These are phyloP conservation scores for Eilema caniola DNA, from an alignment of 2,888 invertebrate species.

Conservation along the genomic window DNA sequence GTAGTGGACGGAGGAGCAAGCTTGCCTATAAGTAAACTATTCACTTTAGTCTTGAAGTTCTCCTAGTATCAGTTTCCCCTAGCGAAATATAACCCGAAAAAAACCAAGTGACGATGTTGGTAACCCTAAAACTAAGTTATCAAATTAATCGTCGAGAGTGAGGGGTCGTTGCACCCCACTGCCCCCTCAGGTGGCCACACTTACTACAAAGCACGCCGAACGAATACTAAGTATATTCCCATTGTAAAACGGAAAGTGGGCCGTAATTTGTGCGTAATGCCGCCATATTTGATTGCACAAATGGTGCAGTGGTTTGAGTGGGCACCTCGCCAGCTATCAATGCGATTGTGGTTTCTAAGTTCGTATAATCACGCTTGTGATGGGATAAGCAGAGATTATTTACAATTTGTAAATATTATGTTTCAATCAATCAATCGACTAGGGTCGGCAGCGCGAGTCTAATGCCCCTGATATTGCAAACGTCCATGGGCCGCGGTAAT, in stretches of 20 bases:
- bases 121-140: constrained; percentile 14
- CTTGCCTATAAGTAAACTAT: no score
- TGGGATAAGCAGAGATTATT: neutral
- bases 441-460: no score
- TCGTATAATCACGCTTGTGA: neutral
- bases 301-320: neutral
- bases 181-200: constrained; percentile 35
- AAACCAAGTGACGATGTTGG: neutral
- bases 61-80: neutral
- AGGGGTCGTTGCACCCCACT: constrained; percentile 39
- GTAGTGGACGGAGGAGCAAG: no score
- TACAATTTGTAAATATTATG: neutral
- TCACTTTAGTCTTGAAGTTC: no score
- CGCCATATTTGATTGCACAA: constrained; percentile 1
- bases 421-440: no score
- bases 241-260: constrained; percentile 9
- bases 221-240: constrained; percentile 33
- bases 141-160: constrained; percentile 24
- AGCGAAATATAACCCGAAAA: neutral
- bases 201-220: constrained; percentile 25
- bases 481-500: no score
- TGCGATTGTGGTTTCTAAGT: neutral
- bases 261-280: neutral
- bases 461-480: no score
- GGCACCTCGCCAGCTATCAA: neutral